phyloP scores from a whole-genome alignment of 2,888 invertebrate species.

The Hemistola chrysoprasaria region DNA sequence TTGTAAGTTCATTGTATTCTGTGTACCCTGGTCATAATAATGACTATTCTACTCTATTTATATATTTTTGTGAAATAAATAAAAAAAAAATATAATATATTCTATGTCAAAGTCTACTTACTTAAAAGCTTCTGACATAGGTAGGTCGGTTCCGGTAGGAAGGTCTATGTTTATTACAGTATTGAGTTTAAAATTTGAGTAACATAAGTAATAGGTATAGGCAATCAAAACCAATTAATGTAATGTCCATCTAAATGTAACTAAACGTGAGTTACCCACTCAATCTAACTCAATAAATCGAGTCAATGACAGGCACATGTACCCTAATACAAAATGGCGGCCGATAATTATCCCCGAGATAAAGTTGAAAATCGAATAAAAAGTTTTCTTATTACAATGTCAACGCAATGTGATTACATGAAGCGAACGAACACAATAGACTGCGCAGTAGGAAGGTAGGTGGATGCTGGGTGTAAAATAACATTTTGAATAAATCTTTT shows the following conservation, averaged over 20 bases:
- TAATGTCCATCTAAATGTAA: conserved; percentile 30
- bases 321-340: conserved; percentile 69
- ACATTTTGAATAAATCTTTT: conserved; percentile 82
- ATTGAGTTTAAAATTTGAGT: too few relatives aligned
- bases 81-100: too few relatives aligned
- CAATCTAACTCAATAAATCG: conserved; percentile 65
- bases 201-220: too few relatives aligned
- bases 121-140: too few relatives aligned
- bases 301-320: conserved; percentile 61
- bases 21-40: too few relatives aligned
- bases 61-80: too few relatives aligned
- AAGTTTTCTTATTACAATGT: conserved; percentile 53
- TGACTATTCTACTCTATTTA: too few relatives aligned
- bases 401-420: conserved; percentile 52
- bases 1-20: too few relatives aligned
- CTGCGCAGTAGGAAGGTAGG: conserved; percentile 42
- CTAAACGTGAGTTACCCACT: conserved; percentile 51
- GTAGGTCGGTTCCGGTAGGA: too few relatives aligned
- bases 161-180: too few relatives aligned
- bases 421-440: conserved; percentile 61
- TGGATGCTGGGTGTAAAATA: conserved; percentile 76
- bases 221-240: conserved; percentile 17
- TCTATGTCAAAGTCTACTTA: too few relatives aligned
- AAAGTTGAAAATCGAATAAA: conserved; percentile 48
- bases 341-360: conserved; percentile 40